Evolutionary conservation across 2,797 vertebrate genomes (phyloP), one percentile per base, ranked within the genome.

Genomic region (Urosaurus nigricauda): DNA sequence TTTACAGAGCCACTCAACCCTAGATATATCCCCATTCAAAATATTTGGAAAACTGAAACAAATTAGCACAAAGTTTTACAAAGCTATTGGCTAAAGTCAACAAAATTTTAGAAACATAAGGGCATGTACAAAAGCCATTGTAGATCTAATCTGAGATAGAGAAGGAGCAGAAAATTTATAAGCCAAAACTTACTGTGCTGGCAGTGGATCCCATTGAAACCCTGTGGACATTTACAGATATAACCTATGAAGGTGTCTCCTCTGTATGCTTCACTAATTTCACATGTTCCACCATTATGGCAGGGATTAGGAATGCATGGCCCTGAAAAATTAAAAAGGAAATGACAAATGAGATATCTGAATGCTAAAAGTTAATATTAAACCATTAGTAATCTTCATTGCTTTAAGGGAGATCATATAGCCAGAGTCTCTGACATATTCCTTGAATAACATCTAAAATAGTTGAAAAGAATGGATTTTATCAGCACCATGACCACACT

Each of bases 221-320:
- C 99, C 65, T 94, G 94, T 35, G 97, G 97, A 96, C 99, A 99
- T 96, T 98, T 99, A 96, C 99, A 99, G 92, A 98, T 93, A 5
- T 99, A 99, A 92, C 98, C 99, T 84, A 99, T 98, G 96, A 99
- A 99, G 2, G 99, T 99, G 94, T 99, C 99, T 0, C 99, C 99
- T 90, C 99, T 96, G 96, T 98, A 99, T 0, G 98, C 98, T 97
- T 99, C 98, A 37, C 98, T 99, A 91, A 99, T 98, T 97, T 98
- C 98, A 96, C 99, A 99, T 16, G 94, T 97, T 92, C 99, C 99
- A 95, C 98, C 98, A 95, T 99, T 99, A 97, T 99, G 99, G 93
- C 99, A 99, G 0, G 99, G 99, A 94, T 99, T 99, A 90, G 99
- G 99, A 92, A 98, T 96, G 93, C 99, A 99, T 79, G 98, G 98